A percentile compares a stretch with the other conserved stretches of the same genome.
Evolutionary conservation across 2,888 invertebrate genomes (phyloP).

Genomic region (Plusia festucae): DNA sequence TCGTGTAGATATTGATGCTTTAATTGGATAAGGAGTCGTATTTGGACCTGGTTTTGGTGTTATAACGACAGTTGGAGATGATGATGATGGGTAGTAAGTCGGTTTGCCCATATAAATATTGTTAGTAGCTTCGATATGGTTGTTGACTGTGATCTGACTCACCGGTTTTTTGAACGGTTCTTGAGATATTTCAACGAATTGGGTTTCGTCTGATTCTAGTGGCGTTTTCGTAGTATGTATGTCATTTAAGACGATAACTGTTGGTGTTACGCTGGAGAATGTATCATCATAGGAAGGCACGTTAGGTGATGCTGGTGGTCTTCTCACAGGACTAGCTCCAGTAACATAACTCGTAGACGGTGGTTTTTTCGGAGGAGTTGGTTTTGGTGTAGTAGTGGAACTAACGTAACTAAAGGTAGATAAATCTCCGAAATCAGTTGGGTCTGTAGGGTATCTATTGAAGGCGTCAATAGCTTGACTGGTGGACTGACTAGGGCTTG

Average conservation of each 20-base stretch:
- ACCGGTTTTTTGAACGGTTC: slow-evolving; percentile 87
- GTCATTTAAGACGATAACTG: slow-evolving; percentile 81
- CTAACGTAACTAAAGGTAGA: slow-evolving; percentile 82
- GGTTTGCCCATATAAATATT: slow-evolving; percentile 85
- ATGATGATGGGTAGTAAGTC: slow-evolving; percentile 82
- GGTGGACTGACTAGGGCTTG: slow-evolving; percentile 81
- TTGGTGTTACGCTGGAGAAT: slow-evolving; percentile 86
- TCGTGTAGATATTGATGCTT: slow-evolving; percentile 61
- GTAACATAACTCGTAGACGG: slow-evolving; percentile 86
- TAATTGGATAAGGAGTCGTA: slow-evolving; percentile 79
- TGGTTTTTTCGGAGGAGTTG: slow-evolving; percentile 67
- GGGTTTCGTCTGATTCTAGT: slow-evolving; percentile 71
- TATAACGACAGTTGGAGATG: slow-evolving; percentile 91
- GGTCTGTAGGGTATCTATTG: slow-evolving; percentile 83
- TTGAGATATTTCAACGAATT: slow-evolving; percentile 86
- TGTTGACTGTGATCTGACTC: slow-evolving; percentile 89
- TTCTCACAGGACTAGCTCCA: slow-evolving; percentile 84
- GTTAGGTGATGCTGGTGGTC: slow-evolving; percentile 78
- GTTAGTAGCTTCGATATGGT: slow-evolving; percentile 90
- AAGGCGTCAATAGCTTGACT: slow-evolving; percentile 85
- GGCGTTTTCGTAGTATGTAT: slow-evolving; percentile 76
- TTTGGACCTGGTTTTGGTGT: slow-evolving; percentile 91
- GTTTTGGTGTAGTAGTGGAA: slow-evolving; percentile 75
- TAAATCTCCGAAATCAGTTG: slow-evolving; percentile 79
- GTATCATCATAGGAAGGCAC: slow-evolving; percentile 79